Evolutionary conservation across 2,113 vertebrate genomes (phyloP).

Genomic region (Cnemophilus loriae): DNA sequence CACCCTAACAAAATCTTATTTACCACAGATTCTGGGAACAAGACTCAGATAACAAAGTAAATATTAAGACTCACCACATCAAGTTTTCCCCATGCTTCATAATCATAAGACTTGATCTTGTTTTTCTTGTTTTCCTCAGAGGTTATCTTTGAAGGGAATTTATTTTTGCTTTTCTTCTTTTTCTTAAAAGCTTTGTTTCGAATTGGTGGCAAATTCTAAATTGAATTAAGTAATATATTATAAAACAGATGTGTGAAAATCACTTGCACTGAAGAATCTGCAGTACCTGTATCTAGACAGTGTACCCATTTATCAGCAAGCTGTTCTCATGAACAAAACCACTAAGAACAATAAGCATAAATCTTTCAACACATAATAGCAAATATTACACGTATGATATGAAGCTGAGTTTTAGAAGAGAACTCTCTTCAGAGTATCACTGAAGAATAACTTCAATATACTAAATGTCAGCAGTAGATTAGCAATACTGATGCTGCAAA

Average conservation of each 20-base stretch:
- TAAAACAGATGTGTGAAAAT: background rate
- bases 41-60: background rate
- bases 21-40: background rate
- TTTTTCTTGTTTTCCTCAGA: conserved; percentile 74
- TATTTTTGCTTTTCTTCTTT: conserved; percentile 80
- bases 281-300: background rate
- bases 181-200: conserved; percentile 89
- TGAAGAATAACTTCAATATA: background rate
- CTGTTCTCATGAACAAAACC: background rate
- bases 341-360: background rate
- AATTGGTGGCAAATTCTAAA: conserved; percentile 84
- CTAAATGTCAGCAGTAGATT: background rate
- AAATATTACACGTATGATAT: background rate
- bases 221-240: background rate
- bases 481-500: background rate
- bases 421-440: background rate
- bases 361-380: background rate
- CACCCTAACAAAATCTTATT: background rate
- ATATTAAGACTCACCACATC: conserved; percentile 82
- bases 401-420: background rate
- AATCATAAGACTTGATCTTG: conserved; percentile 87
- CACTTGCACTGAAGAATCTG: background rate
- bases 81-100: conserved; percentile 92
- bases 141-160: conserved; percentile 66
- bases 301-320: background rate